A percentile compares a stretch with the other conserved stretches of the same genome.
Evolutionary conservation across 2,797 vertebrate genomes (phyloP).

Genomic region (Poecilia wingei): DNA sequence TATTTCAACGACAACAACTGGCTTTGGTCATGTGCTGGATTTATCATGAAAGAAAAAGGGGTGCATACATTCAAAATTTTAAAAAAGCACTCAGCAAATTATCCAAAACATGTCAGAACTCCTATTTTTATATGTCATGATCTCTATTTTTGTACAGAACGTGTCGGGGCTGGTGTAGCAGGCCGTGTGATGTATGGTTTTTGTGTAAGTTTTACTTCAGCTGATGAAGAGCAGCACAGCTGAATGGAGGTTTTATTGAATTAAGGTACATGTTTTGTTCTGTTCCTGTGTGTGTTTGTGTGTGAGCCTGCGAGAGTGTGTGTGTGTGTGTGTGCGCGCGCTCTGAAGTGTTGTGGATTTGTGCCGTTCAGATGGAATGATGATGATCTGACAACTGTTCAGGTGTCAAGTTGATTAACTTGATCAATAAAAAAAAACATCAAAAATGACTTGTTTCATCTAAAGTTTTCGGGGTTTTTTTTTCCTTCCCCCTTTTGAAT

Average conservation of each 20-base stretch:
- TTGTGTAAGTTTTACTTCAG: conserved; percentile 43
- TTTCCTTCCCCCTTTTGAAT: neutral
- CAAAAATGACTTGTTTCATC: neutral
- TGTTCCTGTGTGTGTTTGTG: neutral
- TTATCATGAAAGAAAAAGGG: conserved; percentile 21
- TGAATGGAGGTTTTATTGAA: conserved; percentile 26
- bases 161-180: conserved; percentile 54
- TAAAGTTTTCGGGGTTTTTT: neutral
- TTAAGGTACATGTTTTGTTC: conserved; percentile 10
- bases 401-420: conserved; percentile 62
- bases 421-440: conserved; percentile 69
- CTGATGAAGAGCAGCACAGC: conserved; percentile 35
- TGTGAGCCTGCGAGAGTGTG: neutral
- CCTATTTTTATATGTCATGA: conserved; percentile 78
- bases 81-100: conserved; percentile 34
- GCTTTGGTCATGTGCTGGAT: neutral
- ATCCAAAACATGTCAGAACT: conserved; percentile 61
- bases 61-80: conserved; percentile 30
- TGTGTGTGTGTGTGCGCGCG: neutral
- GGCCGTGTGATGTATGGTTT: conserved; percentile 39
- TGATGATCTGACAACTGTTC: conserved; percentile 51
- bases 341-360: neutral
- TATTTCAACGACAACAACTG: conserved; percentile 29
- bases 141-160: conserved; percentile 80
- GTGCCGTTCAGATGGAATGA: conserved; percentile 42